These are phyloP conservation scores for Geotrypetes seraphini DNA, from an alignment of 2,797 vertebrate species.

Conservation along the genomic window DNA sequence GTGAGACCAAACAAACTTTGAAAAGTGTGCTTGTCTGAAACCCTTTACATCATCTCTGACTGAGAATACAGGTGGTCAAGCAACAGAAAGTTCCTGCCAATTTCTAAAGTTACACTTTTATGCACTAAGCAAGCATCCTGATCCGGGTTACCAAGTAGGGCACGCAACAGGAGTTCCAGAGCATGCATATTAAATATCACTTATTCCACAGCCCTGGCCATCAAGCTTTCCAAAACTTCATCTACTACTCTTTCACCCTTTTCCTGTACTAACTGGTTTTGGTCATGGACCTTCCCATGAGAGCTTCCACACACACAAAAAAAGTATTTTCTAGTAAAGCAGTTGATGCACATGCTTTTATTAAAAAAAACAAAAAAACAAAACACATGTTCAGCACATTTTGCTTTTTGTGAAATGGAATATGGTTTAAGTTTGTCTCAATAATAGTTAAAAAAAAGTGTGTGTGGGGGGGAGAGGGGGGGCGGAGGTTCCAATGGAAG, in stretches of 20 bases:
- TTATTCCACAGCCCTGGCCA: conserved; percentile 41
- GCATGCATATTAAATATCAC: conserved; percentile 57
- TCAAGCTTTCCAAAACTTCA: conserved; percentile 43
- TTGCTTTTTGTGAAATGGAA: conserved; percentile 57
- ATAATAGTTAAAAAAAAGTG: too few species aligned
- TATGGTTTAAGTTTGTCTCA: conserved; percentile 61
- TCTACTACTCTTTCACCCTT: conserved; percentile 39
- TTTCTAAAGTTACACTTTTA: conserved; percentile 88
- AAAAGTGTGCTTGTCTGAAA: conserved; percentile 46
- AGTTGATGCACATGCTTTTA: conserved; percentile 50
- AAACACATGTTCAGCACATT: conserved; percentile 68
- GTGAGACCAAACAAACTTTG: conserved; percentile 38
- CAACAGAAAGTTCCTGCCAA: conserved; percentile 71
- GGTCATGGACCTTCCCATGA: conserved; percentile 54
- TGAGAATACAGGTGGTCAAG: conserved; percentile 67
- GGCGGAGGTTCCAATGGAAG: conserved; percentile 44
- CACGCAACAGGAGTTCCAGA: conserved; percentile 56
- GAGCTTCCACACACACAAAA: conserved; percentile 39
- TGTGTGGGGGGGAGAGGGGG: too few species aligned
- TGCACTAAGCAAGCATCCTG: conserved; percentile 72
- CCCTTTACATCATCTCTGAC: conserved; percentile 48
- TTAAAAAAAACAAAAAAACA: conserved; percentile 57
- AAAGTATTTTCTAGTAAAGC: conserved; percentile 46
- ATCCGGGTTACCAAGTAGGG: conserved; percentile 54
- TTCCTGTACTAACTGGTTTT: conserved; percentile 50